Conservation (phyloP, 2,888 invertebrate genomes). For the Clusia tigrina region DNA sequence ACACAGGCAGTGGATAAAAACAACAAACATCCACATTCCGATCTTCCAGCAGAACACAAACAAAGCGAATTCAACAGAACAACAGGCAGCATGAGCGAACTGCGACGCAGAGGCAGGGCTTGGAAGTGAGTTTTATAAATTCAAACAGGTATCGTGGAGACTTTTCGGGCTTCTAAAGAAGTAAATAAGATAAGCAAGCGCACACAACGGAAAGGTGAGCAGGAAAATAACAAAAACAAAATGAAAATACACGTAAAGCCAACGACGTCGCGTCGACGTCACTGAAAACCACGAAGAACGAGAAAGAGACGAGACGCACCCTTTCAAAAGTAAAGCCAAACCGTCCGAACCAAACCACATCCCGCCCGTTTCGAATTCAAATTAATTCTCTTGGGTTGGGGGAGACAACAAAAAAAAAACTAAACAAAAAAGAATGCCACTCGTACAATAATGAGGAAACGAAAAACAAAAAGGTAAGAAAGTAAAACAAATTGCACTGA, state of each 20-base stretch:
- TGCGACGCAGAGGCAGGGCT: neutral
- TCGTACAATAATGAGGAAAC: neutral
- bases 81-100: neutral
- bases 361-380: conserved; percentile 5
- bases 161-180: conserved; percentile 3
- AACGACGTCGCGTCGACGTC: neutral
- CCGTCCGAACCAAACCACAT: too few relatives aligned
- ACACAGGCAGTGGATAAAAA: conserved; percentile 3
- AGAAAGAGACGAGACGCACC: conserved; percentile 11
- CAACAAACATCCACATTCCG: conserved; percentile 7
- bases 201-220: neutral
- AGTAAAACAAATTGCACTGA: neutral
- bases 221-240: neutral
- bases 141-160: conserved; percentile 8
- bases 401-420: neutral
- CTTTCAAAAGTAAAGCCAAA: neutral
- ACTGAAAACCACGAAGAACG: too few relatives aligned
- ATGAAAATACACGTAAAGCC: neutral
- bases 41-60: conserved; percentile 8
- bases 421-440: neutral
- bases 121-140: neutral
- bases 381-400: neutral
- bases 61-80: neutral
- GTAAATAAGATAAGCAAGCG: neutral
- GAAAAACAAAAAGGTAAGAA: neutral